Evolutionary conservation across 2,113 vertebrate species (phyloP).

Genomic region (Terrapene triunguis): DNA sequence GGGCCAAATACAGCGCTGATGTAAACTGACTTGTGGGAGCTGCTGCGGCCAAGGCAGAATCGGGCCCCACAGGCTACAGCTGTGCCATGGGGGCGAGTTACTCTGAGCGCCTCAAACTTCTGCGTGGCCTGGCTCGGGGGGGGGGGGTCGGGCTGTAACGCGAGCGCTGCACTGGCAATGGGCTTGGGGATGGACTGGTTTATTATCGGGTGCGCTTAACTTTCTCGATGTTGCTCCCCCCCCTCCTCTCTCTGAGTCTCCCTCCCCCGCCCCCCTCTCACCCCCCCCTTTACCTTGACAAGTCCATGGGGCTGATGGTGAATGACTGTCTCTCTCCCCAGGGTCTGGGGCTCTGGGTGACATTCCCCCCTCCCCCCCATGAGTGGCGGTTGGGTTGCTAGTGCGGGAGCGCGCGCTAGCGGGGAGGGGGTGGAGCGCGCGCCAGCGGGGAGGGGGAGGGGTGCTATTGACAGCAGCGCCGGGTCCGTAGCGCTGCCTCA

Average conservation of each 20-base stretch:
- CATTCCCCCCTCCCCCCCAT: slow-evolving; percentile 3
- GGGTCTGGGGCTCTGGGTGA: neutral
- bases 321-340: neutral
- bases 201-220: neutral
- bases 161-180: slow-evolving; percentile 9
- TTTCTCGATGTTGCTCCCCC: neutral
- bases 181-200: neutral
- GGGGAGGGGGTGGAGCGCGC: neutral
- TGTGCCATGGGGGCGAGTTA: neutral
- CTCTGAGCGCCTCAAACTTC: neutral
- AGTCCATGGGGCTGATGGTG: neutral
- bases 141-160: neutral
- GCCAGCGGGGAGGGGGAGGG: slow-evolving; percentile 54
- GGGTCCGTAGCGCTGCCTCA: slow-evolving; percentile 42
- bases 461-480: slow-evolving; percentile 80
- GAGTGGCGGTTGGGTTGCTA: slow-evolving; percentile 12
- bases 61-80: neutral
- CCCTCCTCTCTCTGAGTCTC: neutral
- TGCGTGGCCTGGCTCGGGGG: neutral
- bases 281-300: slow-evolving; percentile 36
- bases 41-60: neutral
- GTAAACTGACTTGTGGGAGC: neutral
- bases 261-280: neutral
- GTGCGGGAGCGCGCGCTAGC: slow-evolving; percentile 6
- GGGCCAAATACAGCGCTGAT: neutral